These are phyloP conservation scores for Antedon mediterranea DNA, from an alignment of 53 echinoderm and acorn worm genomes.

Conservation along the genomic window DNA sequence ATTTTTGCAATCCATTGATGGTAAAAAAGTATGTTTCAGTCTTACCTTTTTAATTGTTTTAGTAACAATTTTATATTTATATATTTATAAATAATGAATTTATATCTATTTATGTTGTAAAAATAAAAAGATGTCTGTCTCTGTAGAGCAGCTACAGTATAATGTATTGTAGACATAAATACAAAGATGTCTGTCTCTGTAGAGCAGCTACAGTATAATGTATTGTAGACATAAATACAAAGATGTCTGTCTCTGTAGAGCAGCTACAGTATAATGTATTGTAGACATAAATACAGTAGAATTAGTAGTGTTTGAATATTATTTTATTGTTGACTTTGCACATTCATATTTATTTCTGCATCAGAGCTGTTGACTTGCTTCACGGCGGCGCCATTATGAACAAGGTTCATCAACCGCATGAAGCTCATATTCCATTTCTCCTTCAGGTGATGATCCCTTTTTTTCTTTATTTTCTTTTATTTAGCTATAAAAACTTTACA, in stretches of 20 bases:
- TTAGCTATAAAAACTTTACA: not conserved
- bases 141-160: too few species aligned
- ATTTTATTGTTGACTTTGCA: not conserved
- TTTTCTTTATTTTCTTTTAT: not conserved
- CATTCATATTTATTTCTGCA: not conserved
- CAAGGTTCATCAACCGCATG: conserved; percentile 83
- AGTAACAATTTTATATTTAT: not conserved
- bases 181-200: too few species aligned
- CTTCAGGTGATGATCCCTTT: conserved; percentile 53
- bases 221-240: not conserved
- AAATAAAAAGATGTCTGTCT: too few species aligned
- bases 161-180: not conserved
- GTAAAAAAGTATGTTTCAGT: conserved; percentile 52
- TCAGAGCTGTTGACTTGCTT: conserved; percentile 74
- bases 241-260: too few species aligned
- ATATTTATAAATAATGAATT: not conserved
- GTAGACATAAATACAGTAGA: not conserved
- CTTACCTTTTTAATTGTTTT: not conserved
- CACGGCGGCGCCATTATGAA: conserved; percentile 92
- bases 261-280: too few species aligned
- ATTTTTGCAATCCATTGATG: conserved; percentile 81
- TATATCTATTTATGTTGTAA: too few species aligned
- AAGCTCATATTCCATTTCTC: conserved; percentile 85
- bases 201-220: too few species aligned
- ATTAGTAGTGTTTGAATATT: not conserved